Evolutionary conservation across 2,797 vertebrate genomes (phyloP), one percentile per base, ranked within the genome.

Genomic region (Cercopithecus petaurista): DNA sequence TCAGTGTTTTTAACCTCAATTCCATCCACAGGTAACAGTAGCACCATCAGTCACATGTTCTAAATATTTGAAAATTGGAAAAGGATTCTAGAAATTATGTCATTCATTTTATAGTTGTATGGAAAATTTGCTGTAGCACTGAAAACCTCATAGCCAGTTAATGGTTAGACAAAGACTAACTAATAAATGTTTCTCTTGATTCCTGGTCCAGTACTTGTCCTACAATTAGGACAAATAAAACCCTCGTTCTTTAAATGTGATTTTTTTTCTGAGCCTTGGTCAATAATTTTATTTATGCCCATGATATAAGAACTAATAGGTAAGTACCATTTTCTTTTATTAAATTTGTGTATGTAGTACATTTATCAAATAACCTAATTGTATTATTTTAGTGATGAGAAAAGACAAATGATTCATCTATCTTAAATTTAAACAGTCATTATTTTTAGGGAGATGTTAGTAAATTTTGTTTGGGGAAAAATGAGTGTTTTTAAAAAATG

Each of bases 1-100:
- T 88, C 50, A 81, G 5, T 92, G 4, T 92, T 88, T 86, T 93
- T 93, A 82, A 73, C 64, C 17, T 93, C n/a, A 46, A 2, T 57
- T 96, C 59, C 39, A 52, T 67, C 41, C 17, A 26, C 10, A 75
- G 36, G 24, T 88, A 81, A 76, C 24, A 76, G 5, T 48, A 52
- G 30, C 67, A 76, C 50, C 28, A 73, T 79, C 57, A 70, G 39
- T 94, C 24, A 90, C 4, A 14, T 88, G 36, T 84, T 76, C 15
- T 88, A 55, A 52, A 28, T 90, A 92, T 88, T 90, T 95, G 84
- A 95, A 82, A 97, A 76, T 91, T 80, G 88, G 82, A 50, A 95
- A 95, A 90, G 43, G 57, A 67, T 76, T 7, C 82, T 85, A 95
- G 43, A 97, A 96, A 43, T 89, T 72, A 26, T 86, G 12, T 76